Evolutionary conservation across 1,140 invertebrate species (phyloP).

Genomic region (Pectinophora gossypiella): DNA sequence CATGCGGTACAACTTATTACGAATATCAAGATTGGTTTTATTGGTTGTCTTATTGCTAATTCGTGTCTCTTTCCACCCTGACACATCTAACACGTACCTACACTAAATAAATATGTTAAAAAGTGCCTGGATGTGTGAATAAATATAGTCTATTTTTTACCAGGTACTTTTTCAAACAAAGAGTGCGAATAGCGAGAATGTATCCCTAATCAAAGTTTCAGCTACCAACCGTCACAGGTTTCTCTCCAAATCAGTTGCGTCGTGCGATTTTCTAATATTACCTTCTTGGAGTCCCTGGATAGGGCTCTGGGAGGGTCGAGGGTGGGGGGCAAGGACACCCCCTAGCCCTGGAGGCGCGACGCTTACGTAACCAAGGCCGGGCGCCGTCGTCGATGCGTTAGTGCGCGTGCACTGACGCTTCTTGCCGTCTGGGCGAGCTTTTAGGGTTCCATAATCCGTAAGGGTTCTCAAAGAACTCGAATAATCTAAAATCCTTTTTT

Average conservation of each 20-base stretch:
- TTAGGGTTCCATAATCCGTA: neutral
- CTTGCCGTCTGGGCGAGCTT: neutral
- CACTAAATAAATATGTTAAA: too few species aligned
- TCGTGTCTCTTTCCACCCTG: too few species aligned
- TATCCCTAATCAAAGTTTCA: neutral
- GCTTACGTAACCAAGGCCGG: slow-evolving; percentile 61
- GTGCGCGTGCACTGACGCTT: slow-evolving; percentile 24
- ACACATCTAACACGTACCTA: too few species aligned
- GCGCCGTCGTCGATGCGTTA: slow-evolving; percentile 21
- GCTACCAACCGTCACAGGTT: neutral
- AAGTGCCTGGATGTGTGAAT: neutral
- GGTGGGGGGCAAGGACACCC: slow-evolving; percentile 45
- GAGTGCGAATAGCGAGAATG: neutral
- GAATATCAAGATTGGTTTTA: too few species aligned
- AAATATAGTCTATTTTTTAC: neutral
- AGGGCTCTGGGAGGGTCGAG: slow-evolving; percentile 6
- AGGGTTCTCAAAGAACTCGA: neutral
- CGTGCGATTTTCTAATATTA: neutral
- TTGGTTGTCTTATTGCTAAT: too few species aligned
- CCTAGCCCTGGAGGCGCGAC: slow-evolving; percentile 52
- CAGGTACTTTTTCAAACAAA: neutral
- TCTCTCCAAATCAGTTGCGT: neutral
- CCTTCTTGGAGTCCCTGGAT: neutral
- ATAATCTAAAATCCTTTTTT: too few species aligned
- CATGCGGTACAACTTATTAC: too few species aligned